These are phyloP conservation scores for Venturia canescens DNA, from an alignment of 1,140 invertebrate genomes.

Conservation along the genomic window DNA sequence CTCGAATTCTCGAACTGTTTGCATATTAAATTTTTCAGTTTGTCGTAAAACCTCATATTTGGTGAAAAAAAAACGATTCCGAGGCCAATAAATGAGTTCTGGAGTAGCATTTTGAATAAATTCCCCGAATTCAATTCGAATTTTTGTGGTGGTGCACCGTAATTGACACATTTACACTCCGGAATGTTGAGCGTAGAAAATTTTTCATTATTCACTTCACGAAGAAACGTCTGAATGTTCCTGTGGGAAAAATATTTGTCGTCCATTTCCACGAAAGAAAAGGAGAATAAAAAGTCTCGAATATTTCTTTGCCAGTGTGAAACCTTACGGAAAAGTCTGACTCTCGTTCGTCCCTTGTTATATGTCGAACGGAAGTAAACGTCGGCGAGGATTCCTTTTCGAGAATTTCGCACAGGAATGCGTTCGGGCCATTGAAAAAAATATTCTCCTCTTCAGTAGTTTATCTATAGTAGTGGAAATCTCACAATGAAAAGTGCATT, in stretches of 20 bases:
- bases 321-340: background rate
- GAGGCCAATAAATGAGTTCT: too few relatives aligned
- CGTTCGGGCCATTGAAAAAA: too few relatives aligned
- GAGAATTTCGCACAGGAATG: too few relatives aligned
- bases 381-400: background rate
- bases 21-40: too few relatives aligned
- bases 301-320: background rate
- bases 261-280: background rate
- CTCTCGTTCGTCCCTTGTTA: background rate
- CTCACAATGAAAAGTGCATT: too few relatives aligned
- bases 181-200: background rate
- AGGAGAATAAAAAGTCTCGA: slow-evolving; percentile 9
- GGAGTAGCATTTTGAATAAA: too few relatives aligned
- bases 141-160: background rate
- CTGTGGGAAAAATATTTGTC: background rate
- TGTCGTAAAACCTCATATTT: too few relatives aligned
- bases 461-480: too few relatives aligned
- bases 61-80: too few relatives aligned
- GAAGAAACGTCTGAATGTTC: background rate
- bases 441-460: too few relatives aligned
- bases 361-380: slow-evolving; percentile 6
- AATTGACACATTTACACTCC: background rate
- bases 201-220: background rate
- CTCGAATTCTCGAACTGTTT: background rate
- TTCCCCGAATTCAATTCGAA: too few relatives aligned